Conservation (phyloP, 2,797 vertebrate genomes). For the Sebastes minor region DNA sequence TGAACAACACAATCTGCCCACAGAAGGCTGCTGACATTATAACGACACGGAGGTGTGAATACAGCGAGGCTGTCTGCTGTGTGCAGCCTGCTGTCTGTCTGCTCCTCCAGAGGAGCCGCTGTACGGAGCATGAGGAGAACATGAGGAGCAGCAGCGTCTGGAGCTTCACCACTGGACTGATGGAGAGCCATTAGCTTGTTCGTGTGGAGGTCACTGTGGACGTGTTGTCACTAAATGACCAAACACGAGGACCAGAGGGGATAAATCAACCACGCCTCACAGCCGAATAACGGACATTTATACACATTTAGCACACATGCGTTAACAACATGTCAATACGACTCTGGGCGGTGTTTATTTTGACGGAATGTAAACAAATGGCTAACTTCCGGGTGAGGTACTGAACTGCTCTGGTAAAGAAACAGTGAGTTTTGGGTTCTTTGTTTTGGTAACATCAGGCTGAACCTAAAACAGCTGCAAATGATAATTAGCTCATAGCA, state of each 20-base stretch:
- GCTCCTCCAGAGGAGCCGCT: too few species aligned
- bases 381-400: neutral
- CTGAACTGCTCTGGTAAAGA: neutral
- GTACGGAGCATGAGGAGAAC: too few species aligned
- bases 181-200: neutral
- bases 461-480: neutral
- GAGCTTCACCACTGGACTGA: too few species aligned
- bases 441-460: neutral
- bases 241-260: neutral
- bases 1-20: too few species aligned
- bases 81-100: too few species aligned
- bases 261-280: too few species aligned
- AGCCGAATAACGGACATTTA: neutral
- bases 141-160: neutral
- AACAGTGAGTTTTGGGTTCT: neutral
- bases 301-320: neutral
- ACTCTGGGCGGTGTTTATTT: too few species aligned
- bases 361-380: neutral
- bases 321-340: neutral
- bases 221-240: neutral
- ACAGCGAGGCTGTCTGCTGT: neutral
- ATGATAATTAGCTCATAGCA: neutral
- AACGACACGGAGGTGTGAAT: neutral
- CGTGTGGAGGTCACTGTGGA: neutral
- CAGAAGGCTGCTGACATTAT: too few species aligned